A percentile compares a stretch with the other conserved stretches of the same genome.
phyloP scores from a whole-genome alignment of 2,888 invertebrate genomes.

The Habroteleia sp. region DNA sequence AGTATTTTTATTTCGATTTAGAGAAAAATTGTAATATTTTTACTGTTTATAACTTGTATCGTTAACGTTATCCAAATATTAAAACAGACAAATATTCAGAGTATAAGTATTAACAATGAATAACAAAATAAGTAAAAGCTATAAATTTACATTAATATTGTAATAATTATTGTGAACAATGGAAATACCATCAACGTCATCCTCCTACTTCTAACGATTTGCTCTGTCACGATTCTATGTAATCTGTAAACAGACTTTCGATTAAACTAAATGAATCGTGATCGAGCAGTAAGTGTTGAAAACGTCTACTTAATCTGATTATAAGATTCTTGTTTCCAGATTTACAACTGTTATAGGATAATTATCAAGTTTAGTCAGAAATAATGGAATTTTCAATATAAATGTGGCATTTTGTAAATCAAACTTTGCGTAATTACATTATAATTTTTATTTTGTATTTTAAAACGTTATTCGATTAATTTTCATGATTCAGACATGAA shows the following conservation, averaged over 20 bases:
- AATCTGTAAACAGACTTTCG: conserved; percentile 43
- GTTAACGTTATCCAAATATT: no score
- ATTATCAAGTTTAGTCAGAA: conserved; percentile 39
- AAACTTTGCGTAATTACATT: conserved; percentile 23
- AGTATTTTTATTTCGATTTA: no score
- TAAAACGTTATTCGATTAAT: conserved; percentile 3
- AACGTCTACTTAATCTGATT: conserved; percentile 60
- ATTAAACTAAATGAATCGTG: conserved; percentile 62
- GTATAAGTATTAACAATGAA: no score
- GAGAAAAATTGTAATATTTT: no score
- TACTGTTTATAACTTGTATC: no score
- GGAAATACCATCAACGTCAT: conserved; percentile 63
- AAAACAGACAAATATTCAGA: no score
- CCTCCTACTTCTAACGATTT: conserved; percentile 43
- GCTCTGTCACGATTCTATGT: conserved; percentile 55
- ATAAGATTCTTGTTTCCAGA: conserved; percentile 48
- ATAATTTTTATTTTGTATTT: conserved; percentile 12
- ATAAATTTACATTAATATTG: conserved; percentile 48
- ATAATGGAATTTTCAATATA: conserved; percentile 36
- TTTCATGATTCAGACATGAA: background rate
- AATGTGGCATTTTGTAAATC: conserved; percentile 35
- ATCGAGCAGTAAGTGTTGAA: conserved; percentile 52
- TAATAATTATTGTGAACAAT: conserved; percentile 49
- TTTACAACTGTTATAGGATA: conserved; percentile 43
- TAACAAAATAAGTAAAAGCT: conserved; percentile 38